Conservation (phyloP, 2,888 invertebrate species). For the Erpobdella octoculata region DNA sequence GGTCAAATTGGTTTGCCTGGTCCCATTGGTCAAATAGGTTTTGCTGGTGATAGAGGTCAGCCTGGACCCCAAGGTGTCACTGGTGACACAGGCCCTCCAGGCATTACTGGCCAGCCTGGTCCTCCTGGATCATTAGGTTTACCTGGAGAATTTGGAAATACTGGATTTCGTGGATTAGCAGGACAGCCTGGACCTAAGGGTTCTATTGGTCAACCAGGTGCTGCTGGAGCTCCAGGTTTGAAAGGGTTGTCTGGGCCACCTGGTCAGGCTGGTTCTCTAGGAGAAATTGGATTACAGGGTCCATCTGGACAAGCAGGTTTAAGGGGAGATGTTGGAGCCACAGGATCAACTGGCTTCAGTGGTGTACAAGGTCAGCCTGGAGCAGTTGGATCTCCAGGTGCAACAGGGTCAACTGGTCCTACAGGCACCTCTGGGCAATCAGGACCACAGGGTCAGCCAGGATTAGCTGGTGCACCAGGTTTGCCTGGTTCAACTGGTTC, state of each 20-base stretch:
- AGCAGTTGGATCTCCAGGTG: conserved; percentile 31
- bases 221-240: conserved; percentile 11
- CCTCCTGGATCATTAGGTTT: conserved; percentile 22
- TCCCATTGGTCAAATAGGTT: conserved; percentile 14
- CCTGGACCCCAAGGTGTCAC: conserved; percentile 30
- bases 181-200: conserved; percentile 25
- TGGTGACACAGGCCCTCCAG: conserved; percentile 33
- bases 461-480: conserved; percentile 28
- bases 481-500: conserved; percentile 30
- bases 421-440: conserved; percentile 29
- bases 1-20: conserved; percentile 19
- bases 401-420: conserved; percentile 32
- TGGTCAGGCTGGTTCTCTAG: conserved; percentile 23
- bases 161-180: conserved; percentile 17
- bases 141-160: conserved; percentile 31
- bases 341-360: conserved; percentile 29
- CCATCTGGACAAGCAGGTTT: conserved; percentile 29
- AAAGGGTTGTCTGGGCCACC: background rate
- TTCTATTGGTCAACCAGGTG: conserved; percentile 14
- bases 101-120: conserved; percentile 32
- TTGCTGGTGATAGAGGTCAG: conserved; percentile 23
- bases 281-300: conserved; percentile 32
- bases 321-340: conserved; percentile 29
- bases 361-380: conserved; percentile 28
- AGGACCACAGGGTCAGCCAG: conserved; percentile 26